These are phyloP conservation scores for Argyra leucocephala DNA, from an alignment of 2,888 invertebrate species.

Conservation along the genomic window DNA sequence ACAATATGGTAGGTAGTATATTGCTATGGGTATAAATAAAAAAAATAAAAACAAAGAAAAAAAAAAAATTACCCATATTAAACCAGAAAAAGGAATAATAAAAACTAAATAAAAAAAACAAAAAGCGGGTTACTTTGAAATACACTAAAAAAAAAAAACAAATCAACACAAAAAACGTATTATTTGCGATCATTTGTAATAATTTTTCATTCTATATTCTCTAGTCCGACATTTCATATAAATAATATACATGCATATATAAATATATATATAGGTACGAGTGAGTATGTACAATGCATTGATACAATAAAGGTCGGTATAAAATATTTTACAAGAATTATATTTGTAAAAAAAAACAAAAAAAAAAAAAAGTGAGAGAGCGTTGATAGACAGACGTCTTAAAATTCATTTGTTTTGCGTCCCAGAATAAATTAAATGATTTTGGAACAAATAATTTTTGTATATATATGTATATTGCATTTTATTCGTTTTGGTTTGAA, in stretches of 20 bases:
- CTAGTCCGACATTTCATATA: background rate
- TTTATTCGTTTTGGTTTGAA: background rate
- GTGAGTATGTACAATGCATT: background rate
- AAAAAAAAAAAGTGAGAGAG: constrained; percentile 21
- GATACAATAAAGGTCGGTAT: constrained; percentile 6
- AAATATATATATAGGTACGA: background rate
- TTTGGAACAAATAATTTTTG: background rate
- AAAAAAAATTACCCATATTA: background rate
- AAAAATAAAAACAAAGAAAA: no score
- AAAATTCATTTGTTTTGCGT: constrained; percentile 26
- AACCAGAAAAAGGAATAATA: background rate
- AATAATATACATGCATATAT: background rate
- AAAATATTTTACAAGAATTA: constrained; percentile 13
- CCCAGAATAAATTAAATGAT: background rate
- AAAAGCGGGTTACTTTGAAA: constrained; percentile 1
- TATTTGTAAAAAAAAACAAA: constrained; percentile 16
- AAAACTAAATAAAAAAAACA: background rate
- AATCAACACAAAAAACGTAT: constrained; percentile 38
- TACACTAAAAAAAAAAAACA: background rate
- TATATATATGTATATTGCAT: background rate
- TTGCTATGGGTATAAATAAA: no score
- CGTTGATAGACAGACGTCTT: constrained; percentile 27
- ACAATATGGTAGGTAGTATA: no score
- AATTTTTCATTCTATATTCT: constrained; percentile 30
- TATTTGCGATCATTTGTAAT: constrained; percentile 45